phyloP scores from a whole-genome alignment of 2,797 vertebrate species.

The Sphenopsis melanotis region DNA sequence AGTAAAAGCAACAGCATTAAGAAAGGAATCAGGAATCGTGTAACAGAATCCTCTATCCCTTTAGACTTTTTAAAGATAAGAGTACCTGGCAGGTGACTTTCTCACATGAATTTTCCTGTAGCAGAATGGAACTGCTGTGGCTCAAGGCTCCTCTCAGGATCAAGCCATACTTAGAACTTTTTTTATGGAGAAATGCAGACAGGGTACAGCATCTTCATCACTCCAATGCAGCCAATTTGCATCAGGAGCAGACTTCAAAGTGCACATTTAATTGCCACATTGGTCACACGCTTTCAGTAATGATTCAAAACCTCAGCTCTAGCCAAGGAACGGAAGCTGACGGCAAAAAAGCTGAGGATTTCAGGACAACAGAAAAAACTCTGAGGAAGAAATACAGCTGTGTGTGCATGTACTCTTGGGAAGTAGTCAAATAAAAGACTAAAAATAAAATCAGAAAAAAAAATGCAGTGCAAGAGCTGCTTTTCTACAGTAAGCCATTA shows the following conservation, averaged over 20 bases:
- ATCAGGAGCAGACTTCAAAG: neutral
- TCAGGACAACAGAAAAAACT: neutral
- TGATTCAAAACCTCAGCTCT: neutral
- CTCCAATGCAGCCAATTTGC: neutral
- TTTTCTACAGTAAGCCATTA: neutral
- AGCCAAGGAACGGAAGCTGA: neutral
- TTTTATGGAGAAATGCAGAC: neutral
- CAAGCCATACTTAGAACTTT: neutral
- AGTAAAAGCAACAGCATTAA: neutral
- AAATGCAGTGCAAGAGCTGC: rapidly evolving
- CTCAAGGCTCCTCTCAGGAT: neutral
- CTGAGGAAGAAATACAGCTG: rapidly evolving
- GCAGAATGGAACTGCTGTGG: neutral
- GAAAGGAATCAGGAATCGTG: neutral
- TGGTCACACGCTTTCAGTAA: rapidly evolving
- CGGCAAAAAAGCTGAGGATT: neutral
- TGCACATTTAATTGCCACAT: neutral
- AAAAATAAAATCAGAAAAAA: neutral
- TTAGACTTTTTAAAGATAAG: neutral
- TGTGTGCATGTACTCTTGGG: rapidly evolving
- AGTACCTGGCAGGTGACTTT: neutral
- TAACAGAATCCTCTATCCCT: neutral
- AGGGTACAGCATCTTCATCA: neutral
- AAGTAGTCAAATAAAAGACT: neutral
- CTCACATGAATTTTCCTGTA: neutral